Base-by-base conservation (phyloP, 2,888 invertebrate species). In the Cryptophagus acutangulus region DNA sequence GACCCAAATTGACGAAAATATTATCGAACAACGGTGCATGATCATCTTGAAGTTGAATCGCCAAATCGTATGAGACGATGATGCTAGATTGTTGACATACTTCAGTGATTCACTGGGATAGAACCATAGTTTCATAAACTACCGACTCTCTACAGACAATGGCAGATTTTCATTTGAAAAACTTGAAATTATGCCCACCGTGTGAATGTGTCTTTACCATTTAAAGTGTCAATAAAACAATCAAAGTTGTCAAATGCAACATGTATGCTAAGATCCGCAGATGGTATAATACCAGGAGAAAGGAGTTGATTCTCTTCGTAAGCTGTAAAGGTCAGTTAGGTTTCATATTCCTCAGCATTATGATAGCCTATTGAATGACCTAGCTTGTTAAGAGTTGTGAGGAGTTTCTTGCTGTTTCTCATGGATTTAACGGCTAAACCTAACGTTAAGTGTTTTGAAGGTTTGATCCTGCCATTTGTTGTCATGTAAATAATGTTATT, bases 31-130 rank as follows among this genome's bases (percentile, higher is more conserved):
- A 6, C 6, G 56, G 58, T 8, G 46, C 52, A 43, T 56, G 38
- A 28, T 26, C 25, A 29, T 24, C 4, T 47, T 63, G 60, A 16
- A 63, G 56, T 31, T 58, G 49, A 44, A 58, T 49, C 10, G 46
- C 40, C 34, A 62, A 54, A 54, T 65, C 62, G 40, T 62, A 63
- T 2, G 62, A 54, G 5, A 53, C 59, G 6, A 49, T 53, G 33
- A 62, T 58, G 6, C 51, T 6, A 36, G 17, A 2, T 45, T 62
- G 54, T 1, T 51, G 1, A 51, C 57, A 58, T 36, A 57, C 48
- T 42, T 46, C 45, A 39, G 56, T 50, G 42, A 20, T 20, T 8
- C 24, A 8, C n/a, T 20, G 6, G n/a, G 24, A 6, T 6, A 6
- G 24, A 20, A 20, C n/a, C 24, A 20, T 8, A 8, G 24, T 20